A percentile compares a stretch with the other conserved stretches of the same genome.
These are phyloP conservation scores for sheep (Ovis aries) DNA, from an alignment of 2,113 vertebrate genomes.

Conservation along the genomic window ARS-UI_Ramb_v3.0 NC_056066.1:80794501-80795000, in stretches of 20 bases:
- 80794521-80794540: not conserved
- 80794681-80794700: not conserved
- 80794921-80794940: not conserved
- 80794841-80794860: fast-evolving
- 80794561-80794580: not conserved
- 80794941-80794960: fast-evolving
- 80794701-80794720: not conserved
- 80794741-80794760: fast-evolving
- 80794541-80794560: not conserved
- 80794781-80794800: not conserved
- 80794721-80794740: not conserved
- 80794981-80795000: not conserved
- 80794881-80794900: not conserved
- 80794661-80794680: not conserved
- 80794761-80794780: not conserved
- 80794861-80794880: not conserved
- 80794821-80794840: not conserved
- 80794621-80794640: not conserved
- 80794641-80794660: not conserved
- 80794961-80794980: not conserved
- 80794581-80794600: not conserved
- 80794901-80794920: not conserved
- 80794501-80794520: not conserved
- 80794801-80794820: not conserved
- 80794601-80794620: not conserved